These are phyloP conservation scores for Porites rus DNA, from an alignment of 92 coral and sea anemone species.

Conservation along the genomic window DNA sequence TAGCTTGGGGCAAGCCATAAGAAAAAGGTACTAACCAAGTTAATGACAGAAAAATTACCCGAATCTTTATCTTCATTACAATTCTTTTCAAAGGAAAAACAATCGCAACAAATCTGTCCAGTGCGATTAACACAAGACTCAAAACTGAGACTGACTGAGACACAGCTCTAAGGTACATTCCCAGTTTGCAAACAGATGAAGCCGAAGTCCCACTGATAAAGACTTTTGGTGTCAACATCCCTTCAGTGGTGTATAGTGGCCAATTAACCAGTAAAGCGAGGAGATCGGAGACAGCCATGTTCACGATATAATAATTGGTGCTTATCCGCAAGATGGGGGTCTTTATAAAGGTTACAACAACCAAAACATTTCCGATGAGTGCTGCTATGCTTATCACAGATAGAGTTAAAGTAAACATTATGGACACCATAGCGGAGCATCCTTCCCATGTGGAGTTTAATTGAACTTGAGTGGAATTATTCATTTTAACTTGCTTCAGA, in stretches of 20 bases:
- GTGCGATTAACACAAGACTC: background rate
- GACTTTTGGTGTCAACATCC: background rate
- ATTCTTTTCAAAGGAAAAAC: background rate
- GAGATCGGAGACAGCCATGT: slow-evolving; percentile 19
- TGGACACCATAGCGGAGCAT: background rate
- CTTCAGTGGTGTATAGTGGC: slow-evolving; percentile 4
- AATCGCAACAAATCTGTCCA: background rate
- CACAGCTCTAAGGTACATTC: background rate
- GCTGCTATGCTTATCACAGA: background rate
- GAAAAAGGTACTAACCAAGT: background rate
- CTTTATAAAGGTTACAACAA: background rate
- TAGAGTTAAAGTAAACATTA: background rate
- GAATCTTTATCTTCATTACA: background rate
- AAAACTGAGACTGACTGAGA: background rate
- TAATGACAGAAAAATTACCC: background rate
- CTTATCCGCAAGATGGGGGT: background rate
- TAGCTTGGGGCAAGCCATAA: background rate
- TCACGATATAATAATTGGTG: slow-evolving; percentile 20
- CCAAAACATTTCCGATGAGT: slow-evolving; percentile 4
- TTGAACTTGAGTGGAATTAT: too few relatives aligned
- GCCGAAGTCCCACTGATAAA: slow-evolving; percentile 1
- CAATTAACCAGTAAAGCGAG: background rate
- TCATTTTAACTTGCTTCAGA: too few relatives aligned
- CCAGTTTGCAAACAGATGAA: background rate
- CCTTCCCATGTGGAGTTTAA: too few relatives aligned